Percentiles rank a stretch among this genome's conserved stretches.
These are phyloP conservation scores for Zaprionus davidi DNA, from an alignment of 1,140 invertebrate species.

Conservation along the genomic window DNA sequence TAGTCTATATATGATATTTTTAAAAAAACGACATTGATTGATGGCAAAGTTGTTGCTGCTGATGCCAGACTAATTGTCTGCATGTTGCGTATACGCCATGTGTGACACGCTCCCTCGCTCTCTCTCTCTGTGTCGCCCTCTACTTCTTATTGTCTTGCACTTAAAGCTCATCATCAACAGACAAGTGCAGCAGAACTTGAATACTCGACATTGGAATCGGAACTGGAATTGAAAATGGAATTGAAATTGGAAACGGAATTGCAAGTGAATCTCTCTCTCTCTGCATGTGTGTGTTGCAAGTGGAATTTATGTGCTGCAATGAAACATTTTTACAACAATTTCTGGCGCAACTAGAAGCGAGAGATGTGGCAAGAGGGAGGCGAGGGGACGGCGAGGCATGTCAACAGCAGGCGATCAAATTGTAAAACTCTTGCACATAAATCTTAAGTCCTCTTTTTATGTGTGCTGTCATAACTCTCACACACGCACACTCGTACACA, in stretches of 20 bases:
- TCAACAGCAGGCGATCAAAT: constrained; percentile 75
- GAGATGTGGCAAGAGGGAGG: background rate
- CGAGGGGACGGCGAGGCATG: constrained; percentile 41
- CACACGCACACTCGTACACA: constrained; percentile 14
- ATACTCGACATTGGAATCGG: constrained; percentile 18
- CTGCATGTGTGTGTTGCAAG: constrained; percentile 15
- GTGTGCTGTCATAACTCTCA: constrained; percentile 61
- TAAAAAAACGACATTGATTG: constrained; percentile 73
- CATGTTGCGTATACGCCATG: constrained; percentile 57
- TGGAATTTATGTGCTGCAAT: constrained; percentile 70
- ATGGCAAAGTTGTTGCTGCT: constrained; percentile 61
- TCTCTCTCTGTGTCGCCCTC: constrained; percentile 11
- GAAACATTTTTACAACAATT: constrained; percentile 61
- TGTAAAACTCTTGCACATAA: constrained; percentile 77
- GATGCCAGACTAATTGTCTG: constrained; percentile 55
- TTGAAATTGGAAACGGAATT: constrained; percentile 12
- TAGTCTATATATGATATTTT: constrained; percentile 4
- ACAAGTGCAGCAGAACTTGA: constrained; percentile 46
- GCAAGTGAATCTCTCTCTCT: constrained; percentile 28
- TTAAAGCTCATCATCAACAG: constrained; percentile 50
- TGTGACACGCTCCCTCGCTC: constrained; percentile 16
- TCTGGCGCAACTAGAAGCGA: constrained; percentile 50
- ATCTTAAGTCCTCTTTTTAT: constrained; percentile 63
- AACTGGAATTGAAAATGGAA: constrained; percentile 9
- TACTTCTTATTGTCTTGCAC: constrained; percentile 33